Percentiles rank a stretch among this genome's conserved stretches.
phyloP scores from a whole-genome alignment of 1,140 invertebrate species.

The Lepidostoma basale region DNA sequence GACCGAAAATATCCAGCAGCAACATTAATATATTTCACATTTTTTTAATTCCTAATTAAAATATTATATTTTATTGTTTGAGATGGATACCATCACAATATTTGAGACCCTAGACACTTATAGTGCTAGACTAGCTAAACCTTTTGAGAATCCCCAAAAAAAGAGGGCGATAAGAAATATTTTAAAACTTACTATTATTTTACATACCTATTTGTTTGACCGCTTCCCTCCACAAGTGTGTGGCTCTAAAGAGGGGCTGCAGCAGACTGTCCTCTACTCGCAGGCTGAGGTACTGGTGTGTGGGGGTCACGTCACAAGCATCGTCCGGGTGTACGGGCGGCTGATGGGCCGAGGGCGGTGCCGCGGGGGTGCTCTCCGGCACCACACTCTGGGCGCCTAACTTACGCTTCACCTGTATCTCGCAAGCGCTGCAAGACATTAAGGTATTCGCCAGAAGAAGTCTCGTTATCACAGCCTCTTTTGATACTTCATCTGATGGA shows the following conservation, averaged over 20 bases:
- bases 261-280: constrained; percentile 18
- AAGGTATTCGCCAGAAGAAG: constrained; percentile 28
- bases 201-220: neutral
- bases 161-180: no score
- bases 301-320: constrained; percentile 36
- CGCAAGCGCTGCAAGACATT: constrained; percentile 16
- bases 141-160: no score
- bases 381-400: neutral
- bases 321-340: constrained; percentile 35
- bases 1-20: no score
- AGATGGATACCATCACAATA: no score
- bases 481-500: constrained; percentile 1
- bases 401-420: constrained; percentile 21
- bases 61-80: no score
- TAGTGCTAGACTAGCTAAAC: no score
- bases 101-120: no score
- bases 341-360: neutral
- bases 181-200: no score
- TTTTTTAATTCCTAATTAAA: no score
- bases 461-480: constrained; percentile 5
- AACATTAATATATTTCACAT: no score
- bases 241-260: constrained; percentile 24
- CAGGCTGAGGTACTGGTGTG: constrained; percentile 35
- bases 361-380: neutral
- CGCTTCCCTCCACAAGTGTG: constrained; percentile 28